These are phyloP conservation scores for Macaca nemestrina DNA, from an alignment of 2,113 vertebrate species.

Conservation along the genomic window DNA sequence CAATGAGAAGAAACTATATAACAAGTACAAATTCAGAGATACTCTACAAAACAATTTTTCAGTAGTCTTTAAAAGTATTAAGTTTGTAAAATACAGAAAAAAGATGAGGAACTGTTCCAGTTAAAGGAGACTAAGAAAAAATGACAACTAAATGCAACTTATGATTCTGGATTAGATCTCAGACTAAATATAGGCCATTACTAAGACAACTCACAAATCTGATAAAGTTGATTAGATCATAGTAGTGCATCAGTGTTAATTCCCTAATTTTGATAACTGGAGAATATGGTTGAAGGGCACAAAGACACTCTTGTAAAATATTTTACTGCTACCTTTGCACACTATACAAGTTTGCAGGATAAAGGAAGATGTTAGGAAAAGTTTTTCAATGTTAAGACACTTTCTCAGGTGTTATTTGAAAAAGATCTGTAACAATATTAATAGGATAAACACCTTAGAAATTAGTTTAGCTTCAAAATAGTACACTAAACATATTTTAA, in stretches of 20 bases:
- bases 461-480: background rate
- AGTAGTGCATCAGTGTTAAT: background rate
- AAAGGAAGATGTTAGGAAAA: background rate
- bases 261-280: background rate
- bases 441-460: background rate
- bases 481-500: slow-evolving; percentile 7
- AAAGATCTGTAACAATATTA: background rate
- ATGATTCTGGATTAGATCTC: background rate
- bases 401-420: background rate
- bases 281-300: background rate
- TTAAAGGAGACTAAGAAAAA: background rate
- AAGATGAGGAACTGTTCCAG: background rate
- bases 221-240: background rate
- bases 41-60: background rate
- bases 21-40: background rate
- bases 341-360: background rate
- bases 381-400: background rate
- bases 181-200: background rate
- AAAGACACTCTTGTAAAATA: background rate
- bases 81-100: background rate
- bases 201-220: background rate
- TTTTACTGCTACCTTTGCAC: background rate
- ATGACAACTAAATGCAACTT: background rate
- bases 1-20: background rate
- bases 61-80: background rate